Conservation (phyloP, 2,797 vertebrate species). For the Pterois miles region DNA sequence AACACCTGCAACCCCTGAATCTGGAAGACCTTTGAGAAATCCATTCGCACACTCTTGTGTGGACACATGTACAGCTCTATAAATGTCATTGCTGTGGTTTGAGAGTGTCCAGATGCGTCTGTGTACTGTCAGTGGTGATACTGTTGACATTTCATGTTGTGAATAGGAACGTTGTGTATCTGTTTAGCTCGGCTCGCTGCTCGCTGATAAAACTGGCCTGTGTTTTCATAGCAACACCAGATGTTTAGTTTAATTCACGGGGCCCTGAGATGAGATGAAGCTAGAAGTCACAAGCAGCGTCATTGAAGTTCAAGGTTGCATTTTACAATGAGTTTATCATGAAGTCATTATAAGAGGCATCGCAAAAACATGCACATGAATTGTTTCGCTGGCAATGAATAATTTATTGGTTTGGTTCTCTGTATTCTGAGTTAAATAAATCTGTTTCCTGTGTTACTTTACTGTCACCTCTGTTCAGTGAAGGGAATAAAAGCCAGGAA, state of each 20-base stretch:
- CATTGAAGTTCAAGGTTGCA: not conserved
- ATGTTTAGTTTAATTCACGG: slow-evolving; percentile 11
- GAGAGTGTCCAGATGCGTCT: slow-evolving; percentile 62
- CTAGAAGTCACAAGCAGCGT: not conserved
- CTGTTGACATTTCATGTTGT: slow-evolving; percentile 73
- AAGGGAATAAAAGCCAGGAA: slow-evolving; percentile 23
- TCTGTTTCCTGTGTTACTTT: slow-evolving; percentile 7
- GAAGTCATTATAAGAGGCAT: not conserved
- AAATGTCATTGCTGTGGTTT: slow-evolving; percentile 58
- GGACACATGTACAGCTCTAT: slow-evolving; percentile 33
- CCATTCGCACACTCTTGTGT: not conserved
- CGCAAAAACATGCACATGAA: not conserved
- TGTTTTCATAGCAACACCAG: slow-evolving; percentile 29
- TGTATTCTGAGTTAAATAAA: not conserved
- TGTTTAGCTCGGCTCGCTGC: slow-evolving; percentile 30
- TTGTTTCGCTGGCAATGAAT: not conserved
- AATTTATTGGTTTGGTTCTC: not conserved
- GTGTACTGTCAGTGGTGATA: slow-evolving; percentile 55
- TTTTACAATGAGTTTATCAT: not conserved
- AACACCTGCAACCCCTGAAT: not conserved
- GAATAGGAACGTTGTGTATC: slow-evolving; percentile 58
- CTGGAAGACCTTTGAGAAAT: slow-evolving; percentile 1
- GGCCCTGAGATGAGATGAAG: slow-evolving; percentile 10
- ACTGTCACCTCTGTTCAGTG: slow-evolving; percentile 8
- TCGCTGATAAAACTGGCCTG: slow-evolving; percentile 40